These are phyloP conservation scores for Microtus ochrogaster DNA, from an alignment of 2,113 vertebrate genomes.

Conservation along the genomic window DNA sequence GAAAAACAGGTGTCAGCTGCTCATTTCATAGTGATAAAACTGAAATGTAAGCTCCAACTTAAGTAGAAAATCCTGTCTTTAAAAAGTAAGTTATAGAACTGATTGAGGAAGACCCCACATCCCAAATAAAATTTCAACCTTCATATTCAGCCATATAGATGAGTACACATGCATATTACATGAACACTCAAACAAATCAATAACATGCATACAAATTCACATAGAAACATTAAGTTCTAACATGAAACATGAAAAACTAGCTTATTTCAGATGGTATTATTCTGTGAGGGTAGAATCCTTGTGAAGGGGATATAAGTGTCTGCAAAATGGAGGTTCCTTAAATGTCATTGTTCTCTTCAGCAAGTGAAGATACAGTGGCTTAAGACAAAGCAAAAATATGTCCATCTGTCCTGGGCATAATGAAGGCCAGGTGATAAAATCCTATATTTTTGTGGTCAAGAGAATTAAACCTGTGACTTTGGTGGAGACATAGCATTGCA, in stretches of 20 bases:
- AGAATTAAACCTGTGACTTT: not conserved
- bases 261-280: not conserved
- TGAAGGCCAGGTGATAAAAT: not conserved
- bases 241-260: not conserved
- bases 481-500: not conserved
- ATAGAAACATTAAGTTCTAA: not conserved
- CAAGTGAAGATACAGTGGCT: not conserved
- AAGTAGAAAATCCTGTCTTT: not conserved
- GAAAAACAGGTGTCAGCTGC: not conserved
- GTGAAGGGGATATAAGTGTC: not conserved
- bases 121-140: not conserved
- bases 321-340: not conserved
- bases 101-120: not conserved
- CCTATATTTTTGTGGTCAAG: not conserved
- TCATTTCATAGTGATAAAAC: not conserved
- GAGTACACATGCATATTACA: not conserved
- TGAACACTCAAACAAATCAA: not conserved
- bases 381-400: not conserved
- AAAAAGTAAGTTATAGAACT: too few species aligned
- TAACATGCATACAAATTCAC: not conserved
- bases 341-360: not conserved
- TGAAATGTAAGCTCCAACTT: not conserved
- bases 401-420: not conserved
- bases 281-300: not conserved
- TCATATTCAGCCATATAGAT: not conserved